These are phyloP conservation scores for Metacarcinus magister DNA, from an alignment of 2,888 invertebrate genomes.

Conservation along the genomic window DNA sequence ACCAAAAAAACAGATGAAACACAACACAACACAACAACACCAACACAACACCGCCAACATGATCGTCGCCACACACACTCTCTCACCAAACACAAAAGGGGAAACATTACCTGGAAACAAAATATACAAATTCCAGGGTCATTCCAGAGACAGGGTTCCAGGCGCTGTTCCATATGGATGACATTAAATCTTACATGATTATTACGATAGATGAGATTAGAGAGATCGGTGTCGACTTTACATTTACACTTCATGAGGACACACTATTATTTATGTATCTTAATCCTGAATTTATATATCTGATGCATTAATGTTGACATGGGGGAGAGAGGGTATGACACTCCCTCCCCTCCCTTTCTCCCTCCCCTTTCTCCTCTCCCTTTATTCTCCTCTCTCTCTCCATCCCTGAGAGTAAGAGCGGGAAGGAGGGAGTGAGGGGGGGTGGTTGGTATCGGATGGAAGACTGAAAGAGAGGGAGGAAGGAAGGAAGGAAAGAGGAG, in stretches of 20 bases:
- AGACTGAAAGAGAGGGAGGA: background rate
- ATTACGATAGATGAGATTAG: conserved; percentile 41
- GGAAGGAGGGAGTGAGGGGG: background rate
- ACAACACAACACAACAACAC: background rate
- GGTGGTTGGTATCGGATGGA: no score
- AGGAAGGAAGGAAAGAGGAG: background rate
- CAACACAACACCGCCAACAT: background rate
- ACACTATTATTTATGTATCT: conserved; percentile 8
- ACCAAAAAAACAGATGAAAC: no score
- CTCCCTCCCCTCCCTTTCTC: background rate
- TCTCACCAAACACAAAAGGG: background rate
- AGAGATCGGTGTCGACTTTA: conserved; percentile 26
- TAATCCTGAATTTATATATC: conserved; percentile 30
- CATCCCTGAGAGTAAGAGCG: background rate
- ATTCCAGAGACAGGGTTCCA: background rate
- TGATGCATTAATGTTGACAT: conserved; percentile 12
- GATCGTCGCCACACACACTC: background rate
- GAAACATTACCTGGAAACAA: background rate
- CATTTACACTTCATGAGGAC: conserved; percentile 36
- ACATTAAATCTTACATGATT: conserved; percentile 15
- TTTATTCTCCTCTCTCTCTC: background rate
- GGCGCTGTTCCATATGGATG: conserved; percentile 11
- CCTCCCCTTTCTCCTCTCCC: background rate
- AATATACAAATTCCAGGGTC: background rate
- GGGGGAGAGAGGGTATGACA: background rate